Conservation (phyloP, 2,113 vertebrate species). For the Spheniscus mendiculus region DNA sequence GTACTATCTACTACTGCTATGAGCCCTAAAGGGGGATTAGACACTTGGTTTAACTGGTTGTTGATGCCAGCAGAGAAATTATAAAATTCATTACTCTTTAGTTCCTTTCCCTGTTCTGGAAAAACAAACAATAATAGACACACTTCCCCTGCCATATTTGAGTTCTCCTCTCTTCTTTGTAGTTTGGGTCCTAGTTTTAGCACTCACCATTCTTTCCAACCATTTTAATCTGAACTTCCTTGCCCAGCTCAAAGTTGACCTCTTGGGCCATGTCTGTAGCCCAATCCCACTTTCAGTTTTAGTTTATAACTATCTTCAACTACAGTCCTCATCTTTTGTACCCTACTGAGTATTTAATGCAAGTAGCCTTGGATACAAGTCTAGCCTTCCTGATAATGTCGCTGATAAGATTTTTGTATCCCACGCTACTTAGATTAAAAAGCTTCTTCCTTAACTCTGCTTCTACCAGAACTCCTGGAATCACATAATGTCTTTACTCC, state of each 20-base stretch:
- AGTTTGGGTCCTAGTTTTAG: background rate
- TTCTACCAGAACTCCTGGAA: background rate
- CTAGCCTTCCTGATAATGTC: background rate
- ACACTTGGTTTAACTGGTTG: background rate
- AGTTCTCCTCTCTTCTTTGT: background rate
- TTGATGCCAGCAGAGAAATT: background rate
- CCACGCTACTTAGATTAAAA: background rate
- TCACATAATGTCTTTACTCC: background rate
- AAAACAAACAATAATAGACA: background rate
- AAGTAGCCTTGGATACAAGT: background rate
- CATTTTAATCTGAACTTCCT: background rate
- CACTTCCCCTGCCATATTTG: background rate
- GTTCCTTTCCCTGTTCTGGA: background rate
- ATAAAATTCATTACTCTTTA: background rate
- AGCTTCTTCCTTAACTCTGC: background rate
- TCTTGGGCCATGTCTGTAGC: background rate
- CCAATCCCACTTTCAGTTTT: background rate
- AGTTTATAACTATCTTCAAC: background rate
- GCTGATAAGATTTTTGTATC: background rate
- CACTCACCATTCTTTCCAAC: background rate
- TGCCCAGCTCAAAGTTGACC: background rate
- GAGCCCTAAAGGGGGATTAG: background rate
- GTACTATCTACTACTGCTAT: background rate
- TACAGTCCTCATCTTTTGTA: background rate
- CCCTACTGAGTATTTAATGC: background rate